These are phyloP conservation scores for Rhinoderma darwinii DNA, from an alignment of 2,113 vertebrate species.

Conservation along the genomic window DNA sequence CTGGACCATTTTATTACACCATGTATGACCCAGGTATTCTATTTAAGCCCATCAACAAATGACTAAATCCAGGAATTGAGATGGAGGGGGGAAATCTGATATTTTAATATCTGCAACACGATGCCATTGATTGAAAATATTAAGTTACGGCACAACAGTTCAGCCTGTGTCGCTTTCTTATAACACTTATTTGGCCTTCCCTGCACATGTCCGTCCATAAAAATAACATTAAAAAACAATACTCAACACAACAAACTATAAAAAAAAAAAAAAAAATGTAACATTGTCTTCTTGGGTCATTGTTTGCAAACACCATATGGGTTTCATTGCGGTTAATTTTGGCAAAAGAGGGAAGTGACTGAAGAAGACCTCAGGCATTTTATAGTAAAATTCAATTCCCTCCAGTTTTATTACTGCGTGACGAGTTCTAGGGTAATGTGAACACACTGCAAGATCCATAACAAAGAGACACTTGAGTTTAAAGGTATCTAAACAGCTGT, in stretches of 20 bases:
- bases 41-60: too few relatives aligned
- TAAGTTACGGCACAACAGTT: not conserved
- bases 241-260: too few relatives aligned
- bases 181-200: not conserved
- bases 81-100: not conserved
- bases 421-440: constrained; percentile 76
- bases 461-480: constrained; percentile 81
- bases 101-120: not conserved
- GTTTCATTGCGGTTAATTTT: constrained; percentile 88
- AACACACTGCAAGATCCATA: constrained; percentile 81
- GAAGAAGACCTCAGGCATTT: constrained; percentile 84
- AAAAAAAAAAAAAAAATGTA: not conserved
- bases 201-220: not conserved
- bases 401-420: constrained; percentile 85
- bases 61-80: not conserved
- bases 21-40: too few relatives aligned
- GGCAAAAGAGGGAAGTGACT: constrained; percentile 78
- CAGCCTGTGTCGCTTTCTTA: not conserved
- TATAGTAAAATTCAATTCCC: constrained; percentile 86
- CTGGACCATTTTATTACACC: too few relatives aligned
- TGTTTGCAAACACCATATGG: constrained; percentile 73
- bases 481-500: constrained; percentile 91
- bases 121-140: not conserved
- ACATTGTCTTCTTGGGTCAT: not conserved
- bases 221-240: not conserved